Evolutionary conservation across 2,113 vertebrate species (phyloP).

Genomic region (Erinaceus europaeus): DNA sequence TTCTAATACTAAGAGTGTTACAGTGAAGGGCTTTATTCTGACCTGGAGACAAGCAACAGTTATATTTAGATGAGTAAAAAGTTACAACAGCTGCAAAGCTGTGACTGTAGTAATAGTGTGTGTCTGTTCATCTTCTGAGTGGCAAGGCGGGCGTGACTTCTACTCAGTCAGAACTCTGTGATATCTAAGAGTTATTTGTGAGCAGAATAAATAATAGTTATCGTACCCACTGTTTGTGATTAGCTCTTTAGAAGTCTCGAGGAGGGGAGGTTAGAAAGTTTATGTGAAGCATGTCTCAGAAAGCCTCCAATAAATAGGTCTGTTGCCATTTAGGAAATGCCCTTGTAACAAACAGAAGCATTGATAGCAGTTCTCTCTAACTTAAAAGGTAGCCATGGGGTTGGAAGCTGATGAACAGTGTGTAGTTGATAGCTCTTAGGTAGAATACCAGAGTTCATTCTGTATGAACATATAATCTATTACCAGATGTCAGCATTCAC

Average conservation of each 20-base stretch:
- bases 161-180: neutral
- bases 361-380: constrained; percentile 27
- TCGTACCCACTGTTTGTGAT: constrained; percentile 31
- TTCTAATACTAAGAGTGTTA: neutral
- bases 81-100: neutral
- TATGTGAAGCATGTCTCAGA: constrained; percentile 1
- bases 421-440: neutral
- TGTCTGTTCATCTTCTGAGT: neutral
- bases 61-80: constrained; percentile 33
- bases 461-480: neutral
- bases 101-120: neutral
- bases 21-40: neutral
- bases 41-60: constrained; percentile 30
- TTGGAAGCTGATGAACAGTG: constrained; percentile 1
- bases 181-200: neutral
- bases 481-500: neutral
- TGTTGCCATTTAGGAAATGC: constrained; percentile 27
- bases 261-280: neutral
- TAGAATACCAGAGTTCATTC: neutral
- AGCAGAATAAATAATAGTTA: neutral
- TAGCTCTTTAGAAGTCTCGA: constrained; percentile 12
- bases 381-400: neutral
- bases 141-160: no score
- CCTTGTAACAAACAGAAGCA: neutral
- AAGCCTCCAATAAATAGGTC: constrained; percentile 11